These are phyloP conservation scores for Anoplius nigerrimus DNA, from an alignment of 2,888 invertebrate species.

Conservation along the genomic window DNA sequence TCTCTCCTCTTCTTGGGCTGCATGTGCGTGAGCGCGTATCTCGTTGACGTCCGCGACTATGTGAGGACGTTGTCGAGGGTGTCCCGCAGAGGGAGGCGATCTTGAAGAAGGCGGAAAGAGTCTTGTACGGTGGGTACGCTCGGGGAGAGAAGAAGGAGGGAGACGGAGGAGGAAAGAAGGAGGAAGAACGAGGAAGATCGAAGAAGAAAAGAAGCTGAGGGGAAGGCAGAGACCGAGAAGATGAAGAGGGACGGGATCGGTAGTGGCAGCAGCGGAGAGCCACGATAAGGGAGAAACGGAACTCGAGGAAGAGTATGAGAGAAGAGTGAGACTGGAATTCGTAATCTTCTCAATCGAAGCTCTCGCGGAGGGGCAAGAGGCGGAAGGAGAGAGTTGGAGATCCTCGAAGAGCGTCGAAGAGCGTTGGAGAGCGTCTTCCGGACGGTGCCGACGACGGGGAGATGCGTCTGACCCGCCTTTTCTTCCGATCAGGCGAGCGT, in stretches of 20 bases:
- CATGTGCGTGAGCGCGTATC: slow-evolving; percentile 7
- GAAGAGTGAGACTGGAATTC: slow-evolving; percentile 1
- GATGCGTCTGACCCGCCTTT: not conserved
- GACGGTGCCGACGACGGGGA: not conserved
- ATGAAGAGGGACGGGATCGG: slow-evolving; percentile 11
- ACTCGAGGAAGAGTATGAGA: slow-evolving; percentile 1
- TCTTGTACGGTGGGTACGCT: not conserved
- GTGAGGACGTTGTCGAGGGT: slow-evolving; percentile 8
- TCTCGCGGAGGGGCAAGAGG: slow-evolving; percentile 22
- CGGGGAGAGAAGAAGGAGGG: slow-evolving; percentile 16
- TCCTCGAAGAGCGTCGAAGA: slow-evolving; percentile 15
- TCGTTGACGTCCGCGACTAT: slow-evolving; percentile 9
- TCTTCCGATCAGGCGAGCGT: not conserved
- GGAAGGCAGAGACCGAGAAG: not conserved
- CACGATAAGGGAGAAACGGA: slow-evolving; percentile 35
- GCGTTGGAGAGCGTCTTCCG: not conserved
- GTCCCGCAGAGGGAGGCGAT: slow-evolving; percentile 24
- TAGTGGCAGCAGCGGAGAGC: not conserved
- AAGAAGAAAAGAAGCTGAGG: not conserved
- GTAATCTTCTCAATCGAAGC: too few relatives aligned
- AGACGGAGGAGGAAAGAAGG: not conserved
- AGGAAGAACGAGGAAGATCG: slow-evolving; percentile 11
- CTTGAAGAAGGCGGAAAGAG: slow-evolving; percentile 14
- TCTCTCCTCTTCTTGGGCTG: slow-evolving; percentile 2
- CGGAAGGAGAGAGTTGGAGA: slow-evolving; percentile 14